Base-by-base conservation (phyloP, 2,113 vertebrate species). In the Plestiodon gilberti region DNA sequence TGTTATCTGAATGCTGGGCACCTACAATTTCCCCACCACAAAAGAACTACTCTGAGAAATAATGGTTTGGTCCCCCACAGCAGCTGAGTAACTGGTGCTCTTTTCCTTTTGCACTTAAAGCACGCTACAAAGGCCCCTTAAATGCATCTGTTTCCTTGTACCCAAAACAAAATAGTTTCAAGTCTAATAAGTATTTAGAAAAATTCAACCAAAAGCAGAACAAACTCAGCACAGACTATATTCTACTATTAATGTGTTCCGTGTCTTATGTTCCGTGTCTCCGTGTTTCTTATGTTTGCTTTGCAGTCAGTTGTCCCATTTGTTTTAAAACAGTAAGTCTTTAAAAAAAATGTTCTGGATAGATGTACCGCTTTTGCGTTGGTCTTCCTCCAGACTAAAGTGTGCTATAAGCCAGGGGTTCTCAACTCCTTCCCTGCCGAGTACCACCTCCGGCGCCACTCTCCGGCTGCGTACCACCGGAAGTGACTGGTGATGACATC, bases 341-440 rank as follows among this genome's bases (percentile, higher is more conserved):
- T 79, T 20, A 64, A 64, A 76, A 18, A 75, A 64, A 64, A 76
- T 18, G 28, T 77, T 86, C 85, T 84, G 75, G 40, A 67, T 81
- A 25, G 76, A 43, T 23, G 30, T 30, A 85, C 10, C n/a, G 30
- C 3, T 17, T 48, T 82, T 90, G 5, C 33, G 78, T 14, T 15
- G 17, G 2, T 23, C 40, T 20, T 3, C 15, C 25, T 13, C 4
- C 65, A 28, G 43, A 87, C 86, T 59, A 82, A 79, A 88, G 33
- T 69, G 38, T 76, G n/a, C 59, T 23, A 62, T 81, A 15, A n/a
- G n/a, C n/a, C n/a, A n/a, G n/a, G n/a, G n/a, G n/a, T n/a, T n/a
- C n/a, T n/a, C n/a, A n/a, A n/a, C n/a, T n/a, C n/a, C n/a, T n/a
- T n/a, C n/a, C n/a, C n/a, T n/a, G n/a, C n/a, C n/a, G n/a, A n/a